These are phyloP conservation scores for Drosophila asahinai DNA, from an alignment of 1,140 invertebrate species.

Conservation along the genomic window DNA sequence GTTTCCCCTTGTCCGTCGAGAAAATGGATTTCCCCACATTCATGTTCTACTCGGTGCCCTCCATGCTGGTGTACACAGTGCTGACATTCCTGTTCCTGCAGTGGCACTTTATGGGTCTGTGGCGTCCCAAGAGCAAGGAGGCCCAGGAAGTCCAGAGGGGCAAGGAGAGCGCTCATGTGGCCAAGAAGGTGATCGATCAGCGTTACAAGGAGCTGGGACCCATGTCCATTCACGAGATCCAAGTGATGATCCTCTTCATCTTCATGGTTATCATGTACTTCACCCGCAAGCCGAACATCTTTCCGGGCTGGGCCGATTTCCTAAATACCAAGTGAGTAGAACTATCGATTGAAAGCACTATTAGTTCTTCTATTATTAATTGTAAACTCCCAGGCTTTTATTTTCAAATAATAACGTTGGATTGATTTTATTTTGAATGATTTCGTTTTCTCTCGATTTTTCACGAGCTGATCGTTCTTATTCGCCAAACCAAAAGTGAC, in stretches of 20 bases:
- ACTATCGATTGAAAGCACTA: too few species aligned
- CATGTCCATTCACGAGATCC: slow-evolving; percentile 92
- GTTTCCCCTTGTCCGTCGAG: slow-evolving; percentile 87
- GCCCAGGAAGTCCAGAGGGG: slow-evolving; percentile 87
- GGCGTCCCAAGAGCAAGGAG: slow-evolving; percentile 88
- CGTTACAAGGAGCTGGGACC: slow-evolving; percentile 92
- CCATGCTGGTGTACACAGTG: slow-evolving; percentile 90
- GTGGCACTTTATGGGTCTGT: slow-evolving; percentile 91
- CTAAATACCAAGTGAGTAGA: slow-evolving; percentile 58
- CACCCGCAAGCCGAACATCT: slow-evolving; percentile 91
- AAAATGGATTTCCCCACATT: slow-evolving; percentile 91
- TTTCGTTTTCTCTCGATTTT: too few species aligned
- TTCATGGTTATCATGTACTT: slow-evolving; percentile 94
- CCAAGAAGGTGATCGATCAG: slow-evolving; percentile 89
- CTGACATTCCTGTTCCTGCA: slow-evolving; percentile 91
- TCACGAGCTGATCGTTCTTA: too few species aligned
- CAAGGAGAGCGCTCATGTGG: slow-evolving; percentile 87
- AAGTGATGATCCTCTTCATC: slow-evolving; percentile 91
- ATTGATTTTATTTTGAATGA: too few species aligned
- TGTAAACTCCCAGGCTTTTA: too few species aligned
- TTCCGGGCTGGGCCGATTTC: slow-evolving; percentile 73
- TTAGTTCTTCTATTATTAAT: background rate
- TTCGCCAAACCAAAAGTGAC: too few species aligned
- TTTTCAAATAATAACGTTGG: too few species aligned
- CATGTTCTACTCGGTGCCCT: slow-evolving; percentile 88